Base-by-base conservation (phyloP, 2,888 invertebrate genomes). In the Neocrepidodera transversa region DNA sequence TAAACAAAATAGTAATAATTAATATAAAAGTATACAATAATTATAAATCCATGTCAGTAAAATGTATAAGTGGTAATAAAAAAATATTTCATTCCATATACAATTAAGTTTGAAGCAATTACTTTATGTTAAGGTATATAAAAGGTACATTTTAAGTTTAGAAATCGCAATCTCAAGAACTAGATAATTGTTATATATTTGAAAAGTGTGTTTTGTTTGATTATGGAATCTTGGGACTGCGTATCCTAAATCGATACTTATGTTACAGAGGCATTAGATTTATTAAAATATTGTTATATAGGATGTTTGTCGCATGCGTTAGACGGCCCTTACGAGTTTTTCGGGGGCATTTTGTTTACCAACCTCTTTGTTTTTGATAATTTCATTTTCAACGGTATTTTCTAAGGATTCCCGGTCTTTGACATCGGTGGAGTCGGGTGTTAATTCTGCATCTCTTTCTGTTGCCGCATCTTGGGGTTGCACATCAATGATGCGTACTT, bases 401-500 rank as follows among this genome's bases (percentile, higher is more conserved):
- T 76, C 77, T 10, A 76, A 59, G 5, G 73, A 67, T 67, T 78
- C 77, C 7, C 66, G 67, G 50, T 74, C 72, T 64, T 64, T 73
- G n/a, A 35, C 5, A 1, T 3, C n/a, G 6, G 18, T 23, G 16
- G 50, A 23, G 2, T 57, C 36, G 10, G 65, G 60, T 16, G 58
- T 40, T 6, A 58, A 49, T 62, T 73, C 71, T 3, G 68, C 67
- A 30, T 68, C 63, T 32, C 62, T 67, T 57, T 70, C 69, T 4
- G 74, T 72, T 1, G 68, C 66, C 20, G 59, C 8, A 20, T 63
- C 63, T 38, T 79, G 72, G 0, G 82, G 83, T 62, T 78, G 76
- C 3, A 83, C 78, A 64, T 83, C 82, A 56, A 83, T 76, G 1
- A 81, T 74, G 30, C 80, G 78, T 1, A 83, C 77, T 64, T 82